Evolutionary conservation across 1,140 invertebrate genomes (phyloP).

Genomic region (Pseudomyrmex flavicornis): DNA sequence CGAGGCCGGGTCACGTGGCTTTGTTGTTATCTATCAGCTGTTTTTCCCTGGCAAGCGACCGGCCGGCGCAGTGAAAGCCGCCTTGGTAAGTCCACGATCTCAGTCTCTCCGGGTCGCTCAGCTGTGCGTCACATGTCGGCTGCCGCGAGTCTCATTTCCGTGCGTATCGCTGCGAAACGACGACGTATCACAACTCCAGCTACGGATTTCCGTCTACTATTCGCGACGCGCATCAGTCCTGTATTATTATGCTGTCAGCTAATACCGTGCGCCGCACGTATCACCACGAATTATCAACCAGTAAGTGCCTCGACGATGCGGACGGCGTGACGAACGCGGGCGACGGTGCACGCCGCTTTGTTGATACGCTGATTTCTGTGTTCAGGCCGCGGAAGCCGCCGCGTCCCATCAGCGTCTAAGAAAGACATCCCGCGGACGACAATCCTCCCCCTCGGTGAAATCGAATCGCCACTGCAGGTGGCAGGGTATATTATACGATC

Average conservation of each 20-base stretch:
- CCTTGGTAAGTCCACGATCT: constrained; percentile 66
- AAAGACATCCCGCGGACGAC: background rate
- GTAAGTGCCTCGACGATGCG: constrained; percentile 73
- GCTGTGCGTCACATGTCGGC: constrained; percentile 83
- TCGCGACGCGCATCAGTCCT: constrained; percentile 54
- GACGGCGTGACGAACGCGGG: constrained; percentile 75
- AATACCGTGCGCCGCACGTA: constrained; percentile 58
- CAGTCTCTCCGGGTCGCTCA: constrained; percentile 83
- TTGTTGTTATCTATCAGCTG: constrained; percentile 88
- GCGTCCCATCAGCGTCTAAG: constrained; percentile 64
- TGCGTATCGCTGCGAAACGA: constrained; percentile 25
- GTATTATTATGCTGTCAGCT: constrained; percentile 78
- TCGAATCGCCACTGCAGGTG: constrained; percentile 46
- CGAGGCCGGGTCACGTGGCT: constrained; percentile 85
- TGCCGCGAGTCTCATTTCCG: constrained; percentile 62
- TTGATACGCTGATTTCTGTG: constrained; percentile 70
- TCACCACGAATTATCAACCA: constrained; percentile 64
- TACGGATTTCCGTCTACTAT: constrained; percentile 45
- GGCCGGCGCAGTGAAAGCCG: constrained; percentile 79
- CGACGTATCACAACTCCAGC: constrained; percentile 36
- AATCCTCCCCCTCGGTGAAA: background rate
- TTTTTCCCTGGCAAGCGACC: constrained; percentile 82
- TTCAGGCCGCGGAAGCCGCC: constrained; percentile 78
- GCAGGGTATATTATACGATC: constrained; percentile 14
- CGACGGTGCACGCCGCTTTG: constrained; percentile 72